Percentiles rank a stretch among this genome's conserved stretches.
Evolutionary conservation across 2,888 invertebrate species (phyloP).

Genomic region (Tachina lurida): DNA sequence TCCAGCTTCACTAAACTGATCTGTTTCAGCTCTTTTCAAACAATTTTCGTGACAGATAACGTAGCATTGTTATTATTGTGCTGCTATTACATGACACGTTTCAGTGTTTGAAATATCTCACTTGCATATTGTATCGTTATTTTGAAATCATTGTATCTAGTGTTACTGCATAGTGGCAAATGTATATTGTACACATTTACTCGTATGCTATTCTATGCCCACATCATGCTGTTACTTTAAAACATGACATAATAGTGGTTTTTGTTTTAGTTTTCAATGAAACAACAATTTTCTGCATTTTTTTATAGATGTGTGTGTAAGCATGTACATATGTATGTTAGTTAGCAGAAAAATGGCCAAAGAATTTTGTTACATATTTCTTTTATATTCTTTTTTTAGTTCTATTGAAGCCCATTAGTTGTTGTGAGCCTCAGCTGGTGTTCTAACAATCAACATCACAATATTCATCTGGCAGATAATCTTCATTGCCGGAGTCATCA

Average conservation of each 20-base stretch:
- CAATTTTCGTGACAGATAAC: constrained; percentile 43
- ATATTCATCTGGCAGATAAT: constrained; percentile 65
- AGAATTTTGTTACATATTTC: constrained; percentile 9
- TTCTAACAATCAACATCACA: constrained; percentile 65
- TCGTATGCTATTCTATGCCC: not conserved
- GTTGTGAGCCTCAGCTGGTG: constrained; percentile 63
- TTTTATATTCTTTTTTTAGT: not conserved
- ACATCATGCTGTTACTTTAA: not conserved
- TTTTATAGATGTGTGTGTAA: constrained; percentile 1
- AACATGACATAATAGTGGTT: not conserved
- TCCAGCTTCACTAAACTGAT: no score
- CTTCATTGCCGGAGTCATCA: constrained; percentile 54
- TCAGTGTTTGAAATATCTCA: constrained; percentile 48
- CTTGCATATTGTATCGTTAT: constrained; percentile 44
- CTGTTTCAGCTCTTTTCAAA: not conserved
- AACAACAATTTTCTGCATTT: not conserved
- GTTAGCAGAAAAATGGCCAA: not conserved
- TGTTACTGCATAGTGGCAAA: not conserved
- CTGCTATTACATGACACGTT: constrained; percentile 53
- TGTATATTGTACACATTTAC: not conserved
- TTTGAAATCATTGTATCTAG: constrained; percentile 35
- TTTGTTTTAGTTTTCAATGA: constrained; percentile 16
- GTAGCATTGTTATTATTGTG: constrained; percentile 41
- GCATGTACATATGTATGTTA: not conserved
- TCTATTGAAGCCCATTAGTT: constrained; percentile 10